Percentiles rank a stretch among this genome's conserved stretches.
Conservation (phyloP, 2,888 invertebrate species). For the Isotomurus palustris region DNA sequence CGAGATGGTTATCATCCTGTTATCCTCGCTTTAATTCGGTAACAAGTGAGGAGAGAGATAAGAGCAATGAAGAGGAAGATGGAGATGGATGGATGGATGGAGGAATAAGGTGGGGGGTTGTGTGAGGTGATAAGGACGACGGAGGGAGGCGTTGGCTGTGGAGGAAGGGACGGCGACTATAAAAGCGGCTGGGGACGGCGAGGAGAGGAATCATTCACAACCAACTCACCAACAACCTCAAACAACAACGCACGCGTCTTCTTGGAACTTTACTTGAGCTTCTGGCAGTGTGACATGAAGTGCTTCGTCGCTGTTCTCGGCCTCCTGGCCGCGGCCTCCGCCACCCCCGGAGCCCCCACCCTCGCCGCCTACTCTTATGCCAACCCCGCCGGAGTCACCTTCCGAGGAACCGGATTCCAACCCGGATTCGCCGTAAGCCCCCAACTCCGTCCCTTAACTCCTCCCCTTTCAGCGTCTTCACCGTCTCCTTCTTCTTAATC, state of each 20-base stretch:
- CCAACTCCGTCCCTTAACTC: neutral
- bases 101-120: no score
- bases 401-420: constrained; percentile 46
- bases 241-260: no score
- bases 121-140: no score
- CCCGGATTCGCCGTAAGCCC: constrained; percentile 33
- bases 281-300: constrained; percentile 26
- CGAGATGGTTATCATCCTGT: no score
- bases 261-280: neutral
- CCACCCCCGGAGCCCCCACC: constrained; percentile 22
- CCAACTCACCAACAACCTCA: no score
- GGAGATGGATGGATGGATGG: no score
- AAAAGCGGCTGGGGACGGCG: neutral
- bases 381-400: constrained; percentile 57
- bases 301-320: constrained; percentile 39
- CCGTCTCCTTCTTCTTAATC: neutral
- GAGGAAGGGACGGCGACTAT: constrained; percentile 3
- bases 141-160: neutral
- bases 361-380: constrained; percentile 53
- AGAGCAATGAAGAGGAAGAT: no score
- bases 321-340: constrained; percentile 41
- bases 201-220: neutral
- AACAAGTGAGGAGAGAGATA: no score
- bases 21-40: no score
- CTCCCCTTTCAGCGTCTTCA: neutral